Percentiles rank a stretch among this genome's conserved stretches.
phyloP scores from a whole-genome alignment of 2,888 invertebrate species.

The Leptinotarsa rubiginosa region DNA sequence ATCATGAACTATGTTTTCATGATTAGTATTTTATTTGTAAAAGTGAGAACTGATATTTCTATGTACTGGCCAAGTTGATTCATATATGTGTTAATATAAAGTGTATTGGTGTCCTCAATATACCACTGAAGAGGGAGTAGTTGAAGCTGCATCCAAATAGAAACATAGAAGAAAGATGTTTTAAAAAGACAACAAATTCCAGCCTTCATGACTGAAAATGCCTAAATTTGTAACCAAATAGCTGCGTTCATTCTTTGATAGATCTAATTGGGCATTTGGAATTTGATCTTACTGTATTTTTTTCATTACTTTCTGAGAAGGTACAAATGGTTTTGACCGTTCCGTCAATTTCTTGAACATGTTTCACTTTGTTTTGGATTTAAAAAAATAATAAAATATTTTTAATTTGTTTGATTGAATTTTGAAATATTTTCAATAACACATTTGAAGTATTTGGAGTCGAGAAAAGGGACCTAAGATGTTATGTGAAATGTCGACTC shows the following conservation, averaged over 20 bases:
- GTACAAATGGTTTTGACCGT: slow-evolving; percentile 37
- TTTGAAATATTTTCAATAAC: neutral
- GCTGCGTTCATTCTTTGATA: neutral
- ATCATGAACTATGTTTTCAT: no score
- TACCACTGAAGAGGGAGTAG: neutral
- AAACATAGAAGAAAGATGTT: slow-evolving; percentile 5
- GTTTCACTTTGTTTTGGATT: neutral
- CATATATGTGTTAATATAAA: neutral
- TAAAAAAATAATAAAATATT: neutral
- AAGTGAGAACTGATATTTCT: neutral
- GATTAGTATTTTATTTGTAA: no score
- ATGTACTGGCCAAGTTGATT: neutral
- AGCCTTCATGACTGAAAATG: neutral
- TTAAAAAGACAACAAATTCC: slow-evolving; percentile 7
- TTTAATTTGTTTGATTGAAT: neutral
- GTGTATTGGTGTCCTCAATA: slow-evolving; percentile 1
- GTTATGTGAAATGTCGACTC: slow-evolving; percentile 5
- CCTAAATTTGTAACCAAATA: neutral
- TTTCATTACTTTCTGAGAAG: slow-evolving; percentile 26
- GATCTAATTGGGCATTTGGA: neutral
- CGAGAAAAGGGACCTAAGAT: neutral
- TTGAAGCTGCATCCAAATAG: neutral
- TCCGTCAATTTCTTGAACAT: neutral
- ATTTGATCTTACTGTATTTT: slow-evolving; percentile 28
- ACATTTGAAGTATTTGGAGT: neutral